Percentiles rank a stretch among this genome's conserved stretches.
These are phyloP conservation scores for Folsomia candida DNA, from an alignment of 2,888 invertebrate species.

Conservation along the genomic window DNA sequence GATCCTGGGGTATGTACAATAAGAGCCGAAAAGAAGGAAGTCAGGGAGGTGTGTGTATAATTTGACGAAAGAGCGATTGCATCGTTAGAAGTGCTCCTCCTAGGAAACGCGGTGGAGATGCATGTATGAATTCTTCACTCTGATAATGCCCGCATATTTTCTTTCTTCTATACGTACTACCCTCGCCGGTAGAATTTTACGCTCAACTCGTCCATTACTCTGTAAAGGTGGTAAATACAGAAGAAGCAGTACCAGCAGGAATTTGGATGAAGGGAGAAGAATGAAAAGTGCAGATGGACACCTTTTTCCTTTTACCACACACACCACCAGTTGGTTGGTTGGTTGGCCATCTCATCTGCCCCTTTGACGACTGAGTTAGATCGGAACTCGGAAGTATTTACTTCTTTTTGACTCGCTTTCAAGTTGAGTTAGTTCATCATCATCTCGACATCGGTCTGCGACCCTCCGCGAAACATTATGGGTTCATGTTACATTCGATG, in stretches of 20 bases:
- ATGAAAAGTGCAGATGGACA: slow-evolving; percentile 32
- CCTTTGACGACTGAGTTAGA: background rate
- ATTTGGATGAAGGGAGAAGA: slow-evolving; percentile 13
- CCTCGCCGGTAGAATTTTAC: too few relatives aligned
- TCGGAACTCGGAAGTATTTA: background rate
- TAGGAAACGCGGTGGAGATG: too few relatives aligned
- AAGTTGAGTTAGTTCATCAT: too few relatives aligned
- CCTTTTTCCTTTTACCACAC: background rate
- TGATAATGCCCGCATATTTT: too few relatives aligned
- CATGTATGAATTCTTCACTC: too few relatives aligned
- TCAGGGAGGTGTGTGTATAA: too few relatives aligned
- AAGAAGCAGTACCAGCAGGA: background rate
- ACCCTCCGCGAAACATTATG: too few relatives aligned
- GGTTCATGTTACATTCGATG: background rate
- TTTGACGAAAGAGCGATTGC: background rate
- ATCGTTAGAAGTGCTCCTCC: background rate
- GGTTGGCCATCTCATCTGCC: background rate
- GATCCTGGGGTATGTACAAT: too few relatives aligned
- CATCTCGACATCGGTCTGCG: too few relatives aligned
- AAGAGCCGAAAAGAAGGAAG: too few relatives aligned
- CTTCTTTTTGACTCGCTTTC: background rate
- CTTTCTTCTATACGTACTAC: too few relatives aligned
- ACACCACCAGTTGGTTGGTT: background rate
- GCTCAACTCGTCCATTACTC: too few relatives aligned
- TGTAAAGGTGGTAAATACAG: background rate